Evolutionary conservation across 2,113 vertebrate species (phyloP).

Genomic region (Sturnus vulgaris): DNA sequence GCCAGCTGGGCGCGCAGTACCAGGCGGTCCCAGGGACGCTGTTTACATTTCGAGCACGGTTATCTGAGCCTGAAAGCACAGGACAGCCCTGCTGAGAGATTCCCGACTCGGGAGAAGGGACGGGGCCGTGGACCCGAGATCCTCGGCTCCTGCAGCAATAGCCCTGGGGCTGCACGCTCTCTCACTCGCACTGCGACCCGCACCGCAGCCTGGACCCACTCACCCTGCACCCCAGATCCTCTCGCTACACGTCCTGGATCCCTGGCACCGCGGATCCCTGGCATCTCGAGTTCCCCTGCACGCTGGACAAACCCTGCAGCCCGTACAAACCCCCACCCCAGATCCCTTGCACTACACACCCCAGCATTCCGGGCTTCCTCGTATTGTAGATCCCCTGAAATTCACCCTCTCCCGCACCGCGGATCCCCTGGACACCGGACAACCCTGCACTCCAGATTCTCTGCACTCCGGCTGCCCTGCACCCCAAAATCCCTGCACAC

Average conservation of each 20-base stretch:
- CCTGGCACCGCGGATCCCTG: not conserved
- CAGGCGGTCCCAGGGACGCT: not conserved
- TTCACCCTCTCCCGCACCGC: not conserved
- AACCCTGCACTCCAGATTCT: not conserved
- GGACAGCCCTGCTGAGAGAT: not conserved
- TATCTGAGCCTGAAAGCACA: not conserved
- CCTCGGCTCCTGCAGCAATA: not conserved
- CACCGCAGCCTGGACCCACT: not conserved
- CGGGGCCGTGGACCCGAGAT: not conserved
- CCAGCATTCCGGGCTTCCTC: not conserved
- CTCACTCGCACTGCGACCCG: not conserved
- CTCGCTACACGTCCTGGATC: not conserved
- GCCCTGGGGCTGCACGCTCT: not conserved
- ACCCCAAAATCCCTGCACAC: not conserved
- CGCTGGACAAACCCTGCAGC: rapidly evolving
- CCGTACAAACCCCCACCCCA: not conserved
- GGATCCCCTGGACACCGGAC: not conserved
- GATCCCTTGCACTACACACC: too few species aligned
- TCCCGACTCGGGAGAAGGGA: not conserved
- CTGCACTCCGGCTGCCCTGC: not conserved
- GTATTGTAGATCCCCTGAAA: not conserved
- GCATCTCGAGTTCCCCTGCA: not conserved
- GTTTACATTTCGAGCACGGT: not conserved
- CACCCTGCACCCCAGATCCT: not conserved
- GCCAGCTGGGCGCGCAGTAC: not conserved